phyloP scores from a whole-genome alignment of 2,888 invertebrate species.

The Agriopis marginaria region DNA sequence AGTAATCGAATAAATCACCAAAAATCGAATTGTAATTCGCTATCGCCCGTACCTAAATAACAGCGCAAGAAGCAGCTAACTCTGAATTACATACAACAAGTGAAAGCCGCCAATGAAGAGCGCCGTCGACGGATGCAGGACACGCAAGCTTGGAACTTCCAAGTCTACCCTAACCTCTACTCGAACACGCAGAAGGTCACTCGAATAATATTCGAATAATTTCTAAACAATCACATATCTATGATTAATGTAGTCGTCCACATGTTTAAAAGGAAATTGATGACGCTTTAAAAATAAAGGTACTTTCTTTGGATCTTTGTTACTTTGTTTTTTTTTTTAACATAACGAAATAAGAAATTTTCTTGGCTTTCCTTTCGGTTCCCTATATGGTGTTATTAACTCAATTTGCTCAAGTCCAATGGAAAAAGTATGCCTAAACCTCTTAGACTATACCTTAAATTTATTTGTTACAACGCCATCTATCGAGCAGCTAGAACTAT shows the following conservation, averaged over 20 bases:
- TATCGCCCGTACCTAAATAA: constrained; percentile 40
- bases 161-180: constrained; percentile 94
- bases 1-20: neutral
- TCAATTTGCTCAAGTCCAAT: too few species aligned
- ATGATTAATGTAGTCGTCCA: neutral
- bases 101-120: constrained; percentile 74
- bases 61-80: constrained; percentile 77
- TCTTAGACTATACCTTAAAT: too few species aligned
- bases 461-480: too few species aligned
- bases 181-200: constrained; percentile 93
- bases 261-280: neutral
- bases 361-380: too few species aligned
- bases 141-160: constrained; percentile 92
- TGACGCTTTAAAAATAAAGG: neutral
- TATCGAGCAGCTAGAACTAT: too few species aligned
- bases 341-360: too few species aligned
- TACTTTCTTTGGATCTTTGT: neutral
- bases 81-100: constrained; percentile 79
- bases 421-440: too few species aligned
- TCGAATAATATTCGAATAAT: constrained; percentile 24
- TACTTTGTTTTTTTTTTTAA: neutral
- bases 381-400: too few species aligned
- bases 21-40: constrained; percentile 5
- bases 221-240: neutral
- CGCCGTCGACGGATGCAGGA: constrained; percentile 67